Base-by-base conservation (phyloP, 2,888 invertebrate species). In the Periphyllus acericola region DNA sequence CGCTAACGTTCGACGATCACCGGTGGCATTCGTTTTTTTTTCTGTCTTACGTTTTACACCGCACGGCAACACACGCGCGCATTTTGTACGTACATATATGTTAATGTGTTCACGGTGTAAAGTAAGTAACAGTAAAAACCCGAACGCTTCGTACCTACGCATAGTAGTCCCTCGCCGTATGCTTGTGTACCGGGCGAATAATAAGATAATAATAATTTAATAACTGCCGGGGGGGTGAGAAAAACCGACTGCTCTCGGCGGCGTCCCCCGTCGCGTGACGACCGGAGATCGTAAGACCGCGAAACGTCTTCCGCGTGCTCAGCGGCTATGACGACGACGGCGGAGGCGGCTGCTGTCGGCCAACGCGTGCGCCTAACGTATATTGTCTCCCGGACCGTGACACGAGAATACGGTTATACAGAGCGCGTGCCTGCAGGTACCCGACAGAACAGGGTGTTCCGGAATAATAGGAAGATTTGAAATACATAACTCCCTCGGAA, bases 311-410 rank as follows among this genome's bases (percentile, higher is more conserved):
- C 76, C 29, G 46, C 21, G 66, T 29, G 66, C 17, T 75, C 83
- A 29, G 40, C 76, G 60, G 5, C 83, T 46, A 32, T 76, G 76
- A 84, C 83, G 83, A 25, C 75, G 36, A 21, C 29, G n/a, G 46
- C 9, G 46, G 11, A 6, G 32, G 14, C 60, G 36, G 36, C 72
- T 83, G 72, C 83, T 46, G 76, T 52, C 34, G 9, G 32, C 32
- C 14, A 11, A 46, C 46, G 46, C 46, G 29, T 32, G 71, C 68
- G 79, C 81, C 60, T 87, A 81, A 87, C 86, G 86, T 87, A 87
- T 40, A 87, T 86, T 55, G n/a, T 29, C 72, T 80, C 60, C 72
- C 80, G 80, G 80, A 87, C 86, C 86, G 79, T 87, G 86, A 87
- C 85, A 55, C 36, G 4, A 21, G 25, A 40, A 80, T 60, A 81